Conservation (phyloP, 2,797 vertebrate species). For the Scleropages formosus region DNA sequence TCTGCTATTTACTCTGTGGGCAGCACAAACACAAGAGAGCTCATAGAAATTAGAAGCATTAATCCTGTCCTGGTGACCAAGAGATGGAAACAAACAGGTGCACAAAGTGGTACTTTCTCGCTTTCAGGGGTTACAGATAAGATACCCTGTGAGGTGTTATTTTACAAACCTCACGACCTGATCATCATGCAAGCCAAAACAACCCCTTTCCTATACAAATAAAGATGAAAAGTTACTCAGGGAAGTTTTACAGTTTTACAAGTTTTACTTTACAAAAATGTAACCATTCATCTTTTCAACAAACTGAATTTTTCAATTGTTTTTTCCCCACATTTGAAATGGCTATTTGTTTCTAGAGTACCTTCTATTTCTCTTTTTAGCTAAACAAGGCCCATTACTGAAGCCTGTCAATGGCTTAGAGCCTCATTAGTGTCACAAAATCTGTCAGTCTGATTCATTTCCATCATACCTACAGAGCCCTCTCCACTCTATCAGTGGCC, state of each 20-base stretch:
- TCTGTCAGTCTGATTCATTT: slow-evolving; percentile 31
- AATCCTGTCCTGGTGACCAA: slow-evolving; percentile 48
- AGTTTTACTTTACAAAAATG: slow-evolving; percentile 1
- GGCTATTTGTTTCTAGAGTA: not conserved
- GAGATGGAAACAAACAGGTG: slow-evolving; percentile 66
- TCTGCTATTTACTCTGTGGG: slow-evolving; percentile 34
- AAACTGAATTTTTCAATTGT: not conserved
- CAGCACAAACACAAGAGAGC: slow-evolving; percentile 20
- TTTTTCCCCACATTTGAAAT: not conserved
- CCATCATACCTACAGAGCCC: slow-evolving; percentile 27
- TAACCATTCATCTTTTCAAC: not conserved
- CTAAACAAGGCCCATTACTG: no score
- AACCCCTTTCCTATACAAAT: not conserved
- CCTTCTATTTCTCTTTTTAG: not conserved
- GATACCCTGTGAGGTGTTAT: slow-evolving; percentile 13
- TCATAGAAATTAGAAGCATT: slow-evolving; percentile 47
- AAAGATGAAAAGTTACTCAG: slow-evolving; percentile 11
- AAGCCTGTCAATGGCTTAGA: slow-evolving; percentile 8
- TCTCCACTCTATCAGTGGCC: slow-evolving; percentile 29
- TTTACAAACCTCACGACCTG: not conserved
- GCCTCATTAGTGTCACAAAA: not conserved
- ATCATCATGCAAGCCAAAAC: no score
- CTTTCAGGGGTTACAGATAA: slow-evolving; percentile 39
- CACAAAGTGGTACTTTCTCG: slow-evolving; percentile 25
- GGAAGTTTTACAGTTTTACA: no score